Evolutionary conservation across 2,888 invertebrate species (phyloP).

Genomic region (Latrodectus hesperus): DNA sequence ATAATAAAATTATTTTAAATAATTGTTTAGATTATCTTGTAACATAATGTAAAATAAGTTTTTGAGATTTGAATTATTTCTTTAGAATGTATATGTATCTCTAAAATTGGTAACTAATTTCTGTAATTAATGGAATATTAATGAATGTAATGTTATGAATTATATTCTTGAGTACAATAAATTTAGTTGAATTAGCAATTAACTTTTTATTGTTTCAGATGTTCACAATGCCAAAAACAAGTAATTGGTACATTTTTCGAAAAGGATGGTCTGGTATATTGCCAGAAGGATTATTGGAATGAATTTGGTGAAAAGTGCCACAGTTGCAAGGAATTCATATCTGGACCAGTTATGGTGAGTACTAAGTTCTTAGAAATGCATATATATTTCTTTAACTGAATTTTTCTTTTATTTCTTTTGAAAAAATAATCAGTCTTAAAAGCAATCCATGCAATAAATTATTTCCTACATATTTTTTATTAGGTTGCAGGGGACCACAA

Average conservation of each 20-base stretch:
- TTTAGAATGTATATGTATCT: background rate
- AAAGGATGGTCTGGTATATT: conserved; percentile 90
- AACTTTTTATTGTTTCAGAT: conserved; percentile 78
- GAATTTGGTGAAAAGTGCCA: conserved; percentile 92
- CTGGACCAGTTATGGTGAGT: conserved; percentile 89
- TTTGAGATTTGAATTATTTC: too few species aligned
- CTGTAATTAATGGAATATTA: background rate
- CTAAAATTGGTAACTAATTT: background rate
- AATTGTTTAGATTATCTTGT: too few species aligned
- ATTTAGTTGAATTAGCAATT: background rate
- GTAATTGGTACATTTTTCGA: conserved; percentile 94
- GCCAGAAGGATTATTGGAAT: conserved; percentile 90
- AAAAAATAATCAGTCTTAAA: background rate
- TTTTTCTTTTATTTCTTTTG: background rate
- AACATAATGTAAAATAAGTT: too few species aligned
- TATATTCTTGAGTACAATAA: background rate
- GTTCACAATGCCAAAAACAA: conserved; percentile 88
- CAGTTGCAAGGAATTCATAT: conserved; percentile 87
- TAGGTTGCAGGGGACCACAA: conserved; percentile 90
- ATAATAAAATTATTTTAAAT: too few species aligned
- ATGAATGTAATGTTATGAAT: background rate
- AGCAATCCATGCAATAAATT: background rate
- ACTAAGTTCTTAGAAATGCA: background rate
- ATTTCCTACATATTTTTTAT: conserved; percentile 3
- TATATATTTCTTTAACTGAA: background rate